These are phyloP conservation scores for Lanius ludovicianus DNA, from an alignment of 2,113 vertebrate genomes.

Conservation along the genomic window DNA sequence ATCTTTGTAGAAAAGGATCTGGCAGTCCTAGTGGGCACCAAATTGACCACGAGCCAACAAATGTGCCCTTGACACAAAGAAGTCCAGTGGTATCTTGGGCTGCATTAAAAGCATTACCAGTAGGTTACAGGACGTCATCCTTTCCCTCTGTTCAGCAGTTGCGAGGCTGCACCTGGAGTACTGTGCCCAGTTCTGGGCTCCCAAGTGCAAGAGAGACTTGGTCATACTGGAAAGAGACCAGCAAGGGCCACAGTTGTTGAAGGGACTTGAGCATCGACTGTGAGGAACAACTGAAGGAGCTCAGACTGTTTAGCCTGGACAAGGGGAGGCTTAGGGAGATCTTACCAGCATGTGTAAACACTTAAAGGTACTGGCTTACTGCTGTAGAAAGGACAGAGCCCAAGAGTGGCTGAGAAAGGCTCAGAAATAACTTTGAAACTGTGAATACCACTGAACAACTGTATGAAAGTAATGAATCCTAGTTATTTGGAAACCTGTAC, in stretches of 20 bases:
- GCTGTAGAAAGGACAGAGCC: neutral
- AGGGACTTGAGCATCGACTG: neutral
- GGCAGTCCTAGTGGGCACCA: neutral
- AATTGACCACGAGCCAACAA: neutral
- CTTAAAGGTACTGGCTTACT: neutral
- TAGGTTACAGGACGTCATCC: neutral
- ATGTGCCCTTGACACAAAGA: neutral
- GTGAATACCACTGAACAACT: neutral
- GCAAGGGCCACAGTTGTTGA: neutral
- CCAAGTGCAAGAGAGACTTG: neutral
- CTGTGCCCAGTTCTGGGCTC: neutral
- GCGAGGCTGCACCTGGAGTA: neutral
- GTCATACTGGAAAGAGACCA: neutral
- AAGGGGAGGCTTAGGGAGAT: neutral
- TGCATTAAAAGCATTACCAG: neutral
- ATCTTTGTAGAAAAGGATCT: neutral
- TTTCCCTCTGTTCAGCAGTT: neutral
- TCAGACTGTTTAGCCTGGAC: neutral
- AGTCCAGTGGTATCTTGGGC: neutral
- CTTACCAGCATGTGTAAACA: neutral
- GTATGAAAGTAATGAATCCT: neutral
- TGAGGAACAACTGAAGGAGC: neutral
- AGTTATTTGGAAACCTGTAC: neutral
- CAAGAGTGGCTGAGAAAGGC: neutral
- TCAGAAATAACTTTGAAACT: neutral